Evolutionary conservation across 2,888 invertebrate species (phyloP).

Genomic region (Papilio demoleus): DNA sequence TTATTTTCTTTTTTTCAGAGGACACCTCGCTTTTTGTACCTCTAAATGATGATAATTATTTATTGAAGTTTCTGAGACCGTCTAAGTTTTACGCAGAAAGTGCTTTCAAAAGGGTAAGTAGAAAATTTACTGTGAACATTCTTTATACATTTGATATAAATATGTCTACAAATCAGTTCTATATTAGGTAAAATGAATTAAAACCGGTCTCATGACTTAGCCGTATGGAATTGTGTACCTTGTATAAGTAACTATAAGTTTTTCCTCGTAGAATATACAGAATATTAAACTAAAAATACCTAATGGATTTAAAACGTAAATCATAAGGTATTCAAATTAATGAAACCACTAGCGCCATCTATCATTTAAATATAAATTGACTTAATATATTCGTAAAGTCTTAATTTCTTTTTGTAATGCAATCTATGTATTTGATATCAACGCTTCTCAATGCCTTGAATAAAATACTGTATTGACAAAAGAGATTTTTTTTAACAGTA

Average conservation of each 20-base stretch:
- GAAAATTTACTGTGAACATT: background rate
- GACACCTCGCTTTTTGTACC: conserved; percentile 86
- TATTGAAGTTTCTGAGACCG: conserved; percentile 91
- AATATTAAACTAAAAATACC: background rate
- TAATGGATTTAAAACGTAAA: background rate
- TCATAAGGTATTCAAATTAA: background rate
- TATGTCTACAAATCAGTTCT: background rate
- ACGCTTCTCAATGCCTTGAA: too few relatives aligned
- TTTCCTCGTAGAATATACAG: background rate
- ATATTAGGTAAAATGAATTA: background rate
- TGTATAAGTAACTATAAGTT: background rate
- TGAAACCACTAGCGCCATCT: background rate
- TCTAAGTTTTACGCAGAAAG: conserved; percentile 94
- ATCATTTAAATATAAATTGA: background rate
- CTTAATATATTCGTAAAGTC: background rate
- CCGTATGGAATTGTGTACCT: background rate
- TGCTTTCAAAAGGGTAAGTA: conserved; percentile 88
- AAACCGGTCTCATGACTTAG: background rate
- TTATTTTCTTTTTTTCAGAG: conserved; percentile 72
- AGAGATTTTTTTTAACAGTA: too few relatives aligned
- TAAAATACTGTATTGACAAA: too few relatives aligned
- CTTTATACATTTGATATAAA: too few relatives aligned
- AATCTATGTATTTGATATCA: too few relatives aligned
- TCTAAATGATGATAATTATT: conserved; percentile 87
- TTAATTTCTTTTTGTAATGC: too few relatives aligned